Conservation (phyloP, 2,113 vertebrate genomes). For the Cryptomyrus ogoouensis region DNA sequence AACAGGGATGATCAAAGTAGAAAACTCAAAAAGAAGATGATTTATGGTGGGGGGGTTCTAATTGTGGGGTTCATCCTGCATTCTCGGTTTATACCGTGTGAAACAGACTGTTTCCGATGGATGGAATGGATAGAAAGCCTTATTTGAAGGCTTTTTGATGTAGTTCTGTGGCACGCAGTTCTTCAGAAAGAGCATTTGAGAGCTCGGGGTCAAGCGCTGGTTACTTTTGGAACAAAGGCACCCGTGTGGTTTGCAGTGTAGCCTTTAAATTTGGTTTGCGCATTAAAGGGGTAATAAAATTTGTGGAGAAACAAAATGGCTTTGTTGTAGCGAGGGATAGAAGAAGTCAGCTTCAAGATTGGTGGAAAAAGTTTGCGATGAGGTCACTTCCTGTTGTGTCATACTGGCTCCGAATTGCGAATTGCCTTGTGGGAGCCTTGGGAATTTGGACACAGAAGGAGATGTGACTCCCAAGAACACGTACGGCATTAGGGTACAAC, state of each 20-base stretch:
- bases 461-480: constrained; percentile 13
- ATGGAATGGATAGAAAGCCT: background rate
- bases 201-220: background rate
- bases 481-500: background rate
- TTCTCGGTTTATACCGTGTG: background rate
- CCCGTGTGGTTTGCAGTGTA: background rate
- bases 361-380: constrained; percentile 20
- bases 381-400: constrained; percentile 18
- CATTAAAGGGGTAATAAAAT: constrained; percentile 44
- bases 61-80: background rate
- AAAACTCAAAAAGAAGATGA: background rate
- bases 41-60: background rate
- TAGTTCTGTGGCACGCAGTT: background rate
- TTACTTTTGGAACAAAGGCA: background rate
- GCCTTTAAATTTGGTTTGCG: background rate
- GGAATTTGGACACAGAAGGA: constrained; percentile 20
- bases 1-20: background rate
- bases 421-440: constrained; percentile 15
- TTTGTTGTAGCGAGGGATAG: constrained; percentile 42
- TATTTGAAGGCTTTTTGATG: constrained; percentile 2
- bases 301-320: constrained; percentile 44
- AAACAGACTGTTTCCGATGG: background rate
- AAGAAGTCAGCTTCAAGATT: background rate
- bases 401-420: background rate
- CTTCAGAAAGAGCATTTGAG: background rate